Evolutionary conservation across 2,888 invertebrate genomes (phyloP).

Genomic region (Pilophorus perplexus): DNA sequence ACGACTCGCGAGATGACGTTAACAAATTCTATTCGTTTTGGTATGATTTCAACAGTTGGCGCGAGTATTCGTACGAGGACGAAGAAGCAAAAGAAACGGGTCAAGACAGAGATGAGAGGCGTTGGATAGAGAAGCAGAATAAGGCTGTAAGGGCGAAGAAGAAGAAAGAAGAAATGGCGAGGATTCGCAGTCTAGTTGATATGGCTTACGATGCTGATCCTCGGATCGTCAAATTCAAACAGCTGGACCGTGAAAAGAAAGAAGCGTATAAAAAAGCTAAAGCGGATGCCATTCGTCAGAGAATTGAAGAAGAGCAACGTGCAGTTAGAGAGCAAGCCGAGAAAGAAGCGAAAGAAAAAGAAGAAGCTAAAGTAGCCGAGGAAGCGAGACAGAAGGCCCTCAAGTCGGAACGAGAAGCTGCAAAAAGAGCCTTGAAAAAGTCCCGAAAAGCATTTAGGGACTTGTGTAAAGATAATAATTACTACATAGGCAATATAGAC

Average conservation of each 20-base stretch:
- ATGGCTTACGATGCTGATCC: conserved; percentile 93
- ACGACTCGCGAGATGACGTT: conserved; percentile 77
- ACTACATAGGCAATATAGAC: conserved; percentile 64
- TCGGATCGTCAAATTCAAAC: conserved; percentile 85
- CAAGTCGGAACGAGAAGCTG: conserved; percentile 79
- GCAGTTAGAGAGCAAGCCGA: conserved; percentile 63
- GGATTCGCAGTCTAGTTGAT: conserved; percentile 88
- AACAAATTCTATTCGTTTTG: conserved; percentile 96
- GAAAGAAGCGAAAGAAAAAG: conserved; percentile 62
- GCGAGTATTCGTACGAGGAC: conserved; percentile 97
- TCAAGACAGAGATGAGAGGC: conserved; percentile 60
- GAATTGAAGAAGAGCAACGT: conserved; percentile 79
- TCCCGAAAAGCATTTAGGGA: conserved; percentile 79
- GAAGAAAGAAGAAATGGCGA: conserved; percentile 94
- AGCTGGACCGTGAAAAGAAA: conserved; percentile 89
- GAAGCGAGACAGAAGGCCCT: conserved; percentile 76
- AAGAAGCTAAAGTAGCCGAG: conserved; percentile 76
- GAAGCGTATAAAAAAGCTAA: conserved; percentile 84
- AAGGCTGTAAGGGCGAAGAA: conserved; percentile 86
- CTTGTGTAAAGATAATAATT: conserved; percentile 75
- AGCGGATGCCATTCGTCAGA: conserved; percentile 74
- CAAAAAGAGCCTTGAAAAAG: conserved; percentile 81
- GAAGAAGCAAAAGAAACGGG: conserved; percentile 99
- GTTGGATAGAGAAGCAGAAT: conserved; percentile 97
- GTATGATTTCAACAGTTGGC: conserved; percentile 98